phyloP scores from a whole-genome alignment of 2,797 vertebrate genomes.

The Nyctalus aviator region DNA sequence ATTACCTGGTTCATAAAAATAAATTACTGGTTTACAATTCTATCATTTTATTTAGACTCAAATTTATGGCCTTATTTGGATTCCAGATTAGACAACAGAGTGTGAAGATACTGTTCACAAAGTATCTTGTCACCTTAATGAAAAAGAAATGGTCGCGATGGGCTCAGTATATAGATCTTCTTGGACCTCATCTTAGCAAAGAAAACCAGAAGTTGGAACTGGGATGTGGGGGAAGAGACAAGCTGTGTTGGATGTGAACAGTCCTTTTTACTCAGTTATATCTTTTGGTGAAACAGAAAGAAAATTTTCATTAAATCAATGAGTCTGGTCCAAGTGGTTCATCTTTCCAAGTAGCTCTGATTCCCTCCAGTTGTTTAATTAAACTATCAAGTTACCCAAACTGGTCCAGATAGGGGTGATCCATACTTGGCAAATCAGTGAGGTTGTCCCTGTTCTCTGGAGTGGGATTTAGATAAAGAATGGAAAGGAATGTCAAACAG shows the following conservation, averaged over 20 bases:
- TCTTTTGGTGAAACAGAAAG: constrained; percentile 61
- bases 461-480: constrained; percentile 13
- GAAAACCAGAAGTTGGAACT: constrained; percentile 14
- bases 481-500: constrained; percentile 32
- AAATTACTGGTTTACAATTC: constrained; percentile 22
- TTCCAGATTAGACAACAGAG: background rate
- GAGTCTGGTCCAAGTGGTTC: constrained; percentile 32
- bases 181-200: constrained; percentile 24
- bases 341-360: constrained; percentile 53
- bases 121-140: background rate
- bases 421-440: constrained; percentile 54
- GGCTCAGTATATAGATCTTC: background rate
- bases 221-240: background rate
- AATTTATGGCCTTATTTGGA: background rate
- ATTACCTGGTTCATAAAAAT: constrained; percentile 25
- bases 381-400: constrained; percentile 58
- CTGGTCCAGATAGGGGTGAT: constrained; percentile 29
- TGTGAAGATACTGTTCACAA: constrained; percentile 22
- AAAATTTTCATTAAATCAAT: constrained; percentile 64
- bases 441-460: background rate
- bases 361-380: constrained; percentile 60
- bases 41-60: constrained; percentile 15
- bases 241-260: background rate
- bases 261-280: constrained; percentile 39
- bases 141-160: background rate